Evolutionary conservation across 23 tunicate genomes (phyloP), one percentile per base, ranked within the genome.

Genomic region (Phallusia fumigata): DNA sequence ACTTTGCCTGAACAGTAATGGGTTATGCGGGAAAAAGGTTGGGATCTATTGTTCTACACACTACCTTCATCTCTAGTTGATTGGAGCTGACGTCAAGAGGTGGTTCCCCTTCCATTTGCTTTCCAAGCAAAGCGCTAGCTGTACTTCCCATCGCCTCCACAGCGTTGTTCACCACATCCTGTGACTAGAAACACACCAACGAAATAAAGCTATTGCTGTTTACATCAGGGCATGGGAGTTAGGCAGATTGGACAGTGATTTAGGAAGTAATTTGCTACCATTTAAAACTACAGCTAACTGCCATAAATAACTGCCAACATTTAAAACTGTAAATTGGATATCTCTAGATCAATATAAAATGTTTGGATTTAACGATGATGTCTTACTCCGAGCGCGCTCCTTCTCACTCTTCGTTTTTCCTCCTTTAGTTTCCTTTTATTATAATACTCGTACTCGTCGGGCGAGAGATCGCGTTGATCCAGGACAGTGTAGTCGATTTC

Each of bases 21-120:
- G n/a, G n/a, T n/a, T n/a, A n/a, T n/a, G n/a, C n/a, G n/a, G n/a
- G n/a, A n/a, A n/a, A n/a, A n/a, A n/a, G n/a, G n/a, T n/a, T n/a
- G n/a, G n/a, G n/a, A n/a, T n/a, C n/a, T n/a, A n/a, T n/a, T n/a
- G n/a, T n/a, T n/a, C n/a, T n/a, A n/a, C n/a, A n/a, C n/a, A n/a
- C n/a, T n/a, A 94, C 98, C 86, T 88, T 89, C 98, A 94, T 94
- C 83, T 94, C 86, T 53, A 94, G 82, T 30, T 87, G 36, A 30
- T 86, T 80, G 49, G 90, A 78, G 64, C 80, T 89, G 81, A 94
- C 86, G 80, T 89, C 90, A 52, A 86, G 88, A 16, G 98, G 86
- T 32, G 86, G 88, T 89, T 94, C 98, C 35, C 95, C 98, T 76
- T 87, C 89, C 98, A 94, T 85, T 75, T 94, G 98, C 51, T 94